These are phyloP conservation scores for Nothocercus julius DNA, from an alignment of 2,113 vertebrate genomes.

Conservation along the genomic window DNA sequence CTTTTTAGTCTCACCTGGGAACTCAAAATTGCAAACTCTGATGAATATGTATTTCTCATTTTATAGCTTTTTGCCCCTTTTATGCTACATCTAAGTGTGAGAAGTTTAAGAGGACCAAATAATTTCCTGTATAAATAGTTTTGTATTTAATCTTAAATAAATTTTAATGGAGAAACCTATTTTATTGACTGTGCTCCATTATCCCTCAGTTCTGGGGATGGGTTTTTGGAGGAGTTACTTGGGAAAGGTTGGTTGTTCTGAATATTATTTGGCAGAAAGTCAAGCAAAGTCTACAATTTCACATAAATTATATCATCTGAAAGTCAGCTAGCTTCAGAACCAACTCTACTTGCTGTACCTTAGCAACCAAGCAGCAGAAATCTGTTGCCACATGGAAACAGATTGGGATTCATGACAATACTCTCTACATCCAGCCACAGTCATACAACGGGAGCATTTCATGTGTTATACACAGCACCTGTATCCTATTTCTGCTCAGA, in stretches of 20 bases:
- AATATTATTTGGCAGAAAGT: slow-evolving; percentile 49
- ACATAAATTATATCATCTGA: slow-evolving; percentile 13
- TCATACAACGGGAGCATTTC: neutral
- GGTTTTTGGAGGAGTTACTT: neutral
- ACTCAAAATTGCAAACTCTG: neutral
- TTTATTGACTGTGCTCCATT: neutral
- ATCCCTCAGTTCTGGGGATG: neutral
- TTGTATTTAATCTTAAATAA: neutral
- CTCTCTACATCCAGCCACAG: neutral
- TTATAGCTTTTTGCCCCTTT: slow-evolving; percentile 5
- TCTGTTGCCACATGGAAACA: slow-evolving; percentile 63
- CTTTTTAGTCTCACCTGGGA: neutral
- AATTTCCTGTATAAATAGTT: neutral
- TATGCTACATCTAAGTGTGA: neutral
- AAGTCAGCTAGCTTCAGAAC: slow-evolving; percentile 52
- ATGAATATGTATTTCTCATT: neutral
- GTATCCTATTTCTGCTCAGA: neutral
- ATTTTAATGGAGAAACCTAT: neutral
- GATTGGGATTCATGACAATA: slow-evolving; percentile 53
- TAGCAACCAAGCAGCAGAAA: slow-evolving; percentile 58
- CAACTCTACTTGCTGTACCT: slow-evolving; percentile 57
- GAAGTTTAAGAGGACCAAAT: neutral
- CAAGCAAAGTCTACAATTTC: neutral
- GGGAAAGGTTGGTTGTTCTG: neutral
- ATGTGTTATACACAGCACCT: neutral